Conservation (phyloP, 2,888 invertebrate species). For the Leptinotarsa peninsularis region DNA sequence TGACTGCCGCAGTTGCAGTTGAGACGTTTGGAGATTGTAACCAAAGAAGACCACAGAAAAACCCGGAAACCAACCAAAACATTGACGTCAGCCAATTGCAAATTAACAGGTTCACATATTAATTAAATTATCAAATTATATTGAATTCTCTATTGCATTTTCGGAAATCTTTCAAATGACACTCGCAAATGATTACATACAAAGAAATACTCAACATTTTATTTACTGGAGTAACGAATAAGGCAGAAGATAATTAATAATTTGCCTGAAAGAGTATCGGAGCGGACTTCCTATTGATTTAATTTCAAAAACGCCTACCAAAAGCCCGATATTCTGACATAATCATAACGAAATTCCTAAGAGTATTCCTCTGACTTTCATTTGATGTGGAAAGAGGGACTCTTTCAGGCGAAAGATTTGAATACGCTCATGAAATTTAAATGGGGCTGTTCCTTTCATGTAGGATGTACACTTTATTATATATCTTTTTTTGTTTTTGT, state of each 20-base stretch:
- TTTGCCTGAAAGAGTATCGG: slow-evolving; percentile 31
- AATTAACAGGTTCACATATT: no score
- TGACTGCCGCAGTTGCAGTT: no score
- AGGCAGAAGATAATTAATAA: slow-evolving; percentile 34
- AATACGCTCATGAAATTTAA: slow-evolving; percentile 26
- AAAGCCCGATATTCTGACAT: slow-evolving; percentile 31
- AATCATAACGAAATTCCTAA: slow-evolving; percentile 32
- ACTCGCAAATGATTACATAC: background rate
- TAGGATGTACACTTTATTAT: slow-evolving; percentile 28
- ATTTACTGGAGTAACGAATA: slow-evolving; percentile 2
- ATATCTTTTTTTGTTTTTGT: slow-evolving; percentile 31
- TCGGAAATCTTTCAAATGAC: background rate
- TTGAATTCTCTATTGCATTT: background rate
- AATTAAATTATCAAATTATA: background rate
- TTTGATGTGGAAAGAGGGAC: slow-evolving; percentile 32
- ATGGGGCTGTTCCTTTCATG: slow-evolving; percentile 29
- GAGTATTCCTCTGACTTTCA: slow-evolving; percentile 25
- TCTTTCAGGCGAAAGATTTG: slow-evolving; percentile 28
- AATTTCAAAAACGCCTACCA: slow-evolving; percentile 31
- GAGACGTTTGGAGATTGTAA: no score
- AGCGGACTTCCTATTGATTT: slow-evolving; percentile 31
- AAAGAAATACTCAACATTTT: slow-evolving; percentile 20
- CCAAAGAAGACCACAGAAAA: no score
- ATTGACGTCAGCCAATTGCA: no score
- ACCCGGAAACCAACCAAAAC: no score